These are phyloP conservation scores for Ophonus ardosiacus DNA, from an alignment of 2,888 invertebrate genomes.

Conservation along the genomic window DNA sequence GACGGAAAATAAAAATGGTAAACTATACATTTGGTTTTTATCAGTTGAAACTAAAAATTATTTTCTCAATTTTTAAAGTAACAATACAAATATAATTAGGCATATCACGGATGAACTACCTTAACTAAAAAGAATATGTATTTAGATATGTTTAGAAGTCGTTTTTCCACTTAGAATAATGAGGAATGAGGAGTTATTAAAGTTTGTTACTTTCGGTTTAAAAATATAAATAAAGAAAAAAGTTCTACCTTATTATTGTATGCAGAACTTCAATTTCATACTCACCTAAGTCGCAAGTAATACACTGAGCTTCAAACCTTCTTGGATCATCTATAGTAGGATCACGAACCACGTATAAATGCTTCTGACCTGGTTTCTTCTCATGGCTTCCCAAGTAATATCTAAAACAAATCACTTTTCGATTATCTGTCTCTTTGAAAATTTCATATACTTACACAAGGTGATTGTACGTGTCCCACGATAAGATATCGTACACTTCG, in stretches of 20 bases:
- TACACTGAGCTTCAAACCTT: constrained; percentile 87
- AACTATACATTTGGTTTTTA: too few species aligned
- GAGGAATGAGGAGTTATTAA: too few species aligned
- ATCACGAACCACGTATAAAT: constrained; percentile 91
- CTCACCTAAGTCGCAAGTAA: constrained; percentile 89
- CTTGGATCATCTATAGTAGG: constrained; percentile 83
- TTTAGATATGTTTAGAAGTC: too few species aligned
- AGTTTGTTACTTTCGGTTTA: background rate
- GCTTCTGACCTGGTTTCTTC: constrained; percentile 89
- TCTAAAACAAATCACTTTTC: constrained; percentile 67
- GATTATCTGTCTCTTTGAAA: background rate
- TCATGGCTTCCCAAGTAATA: constrained; percentile 86
- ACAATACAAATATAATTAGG: too few species aligned
- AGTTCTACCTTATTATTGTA: background rate
- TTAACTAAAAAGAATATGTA: too few species aligned
- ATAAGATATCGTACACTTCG: constrained; percentile 88
- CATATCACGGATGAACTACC: too few species aligned
- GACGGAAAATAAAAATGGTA: too few species aligned
- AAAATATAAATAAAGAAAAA: too few species aligned
- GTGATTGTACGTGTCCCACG: constrained; percentile 91
- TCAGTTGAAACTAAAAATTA: too few species aligned
- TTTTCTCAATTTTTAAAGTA: too few species aligned
- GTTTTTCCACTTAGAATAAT: too few species aligned
- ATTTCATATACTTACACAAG: constrained; percentile 80
- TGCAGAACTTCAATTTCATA: background rate